phyloP scores from a whole-genome alignment of 2,113 vertebrate species.

The Pedionomus torquatus region DNA sequence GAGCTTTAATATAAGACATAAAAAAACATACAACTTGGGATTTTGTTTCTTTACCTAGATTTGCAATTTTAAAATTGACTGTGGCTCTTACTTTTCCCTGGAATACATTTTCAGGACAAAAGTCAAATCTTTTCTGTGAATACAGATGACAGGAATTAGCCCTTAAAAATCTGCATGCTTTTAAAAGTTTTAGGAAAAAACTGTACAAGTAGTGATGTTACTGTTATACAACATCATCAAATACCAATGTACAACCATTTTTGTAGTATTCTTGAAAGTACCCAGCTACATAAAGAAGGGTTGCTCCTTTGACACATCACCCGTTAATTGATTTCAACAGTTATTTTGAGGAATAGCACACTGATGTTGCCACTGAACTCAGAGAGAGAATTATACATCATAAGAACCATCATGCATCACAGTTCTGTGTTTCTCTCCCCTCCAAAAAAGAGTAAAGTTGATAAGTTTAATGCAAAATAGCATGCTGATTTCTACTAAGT shows the following conservation, averaged over 20 bases:
- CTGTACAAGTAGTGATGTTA: background rate
- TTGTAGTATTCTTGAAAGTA: background rate
- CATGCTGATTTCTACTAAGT: background rate
- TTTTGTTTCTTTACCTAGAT: background rate
- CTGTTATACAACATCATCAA: background rate
- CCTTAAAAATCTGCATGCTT: background rate
- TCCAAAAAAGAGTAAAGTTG: background rate
- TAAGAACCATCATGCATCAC: background rate
- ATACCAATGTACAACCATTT: background rate
- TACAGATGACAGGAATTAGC: background rate
- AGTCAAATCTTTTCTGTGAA: background rate
- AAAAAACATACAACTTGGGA: background rate
- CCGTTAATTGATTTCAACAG: background rate
- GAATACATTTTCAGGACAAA: background rate
- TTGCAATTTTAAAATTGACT: background rate
- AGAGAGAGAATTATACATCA: background rate
- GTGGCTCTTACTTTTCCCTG: background rate
- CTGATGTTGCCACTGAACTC: background rate
- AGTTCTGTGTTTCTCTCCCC: background rate
- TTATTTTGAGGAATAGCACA: background rate
- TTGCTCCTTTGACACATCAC: background rate
- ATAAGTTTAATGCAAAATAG: background rate
- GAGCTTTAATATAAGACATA: background rate
- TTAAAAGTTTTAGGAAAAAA: background rate
- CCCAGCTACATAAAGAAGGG: background rate